Conservation (phyloP, 2,113 vertebrate species). For the Ailurus styani region DNA sequence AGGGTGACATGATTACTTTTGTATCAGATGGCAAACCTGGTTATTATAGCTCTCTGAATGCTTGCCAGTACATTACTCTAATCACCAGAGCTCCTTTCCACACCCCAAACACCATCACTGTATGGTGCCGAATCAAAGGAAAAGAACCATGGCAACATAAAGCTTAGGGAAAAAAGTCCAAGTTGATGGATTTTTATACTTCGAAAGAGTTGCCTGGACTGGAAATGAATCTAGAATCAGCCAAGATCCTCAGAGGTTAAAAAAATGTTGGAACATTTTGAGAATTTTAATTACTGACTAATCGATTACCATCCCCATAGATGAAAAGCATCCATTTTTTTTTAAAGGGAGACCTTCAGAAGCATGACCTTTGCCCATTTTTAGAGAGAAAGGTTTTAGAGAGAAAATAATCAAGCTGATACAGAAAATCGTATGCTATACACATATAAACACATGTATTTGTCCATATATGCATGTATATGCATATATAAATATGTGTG, state of each 20-base stretch:
- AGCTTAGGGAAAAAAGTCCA: background rate
- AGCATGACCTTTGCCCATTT: background rate
- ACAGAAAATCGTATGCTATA: background rate
- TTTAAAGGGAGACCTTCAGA: background rate
- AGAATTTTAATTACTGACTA: slow-evolving; percentile 7
- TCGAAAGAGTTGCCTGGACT: background rate
- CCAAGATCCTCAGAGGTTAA: background rate
- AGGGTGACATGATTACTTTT: background rate
- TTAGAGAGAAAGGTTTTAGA: background rate
- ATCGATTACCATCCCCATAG: background rate
- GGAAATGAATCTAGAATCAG: background rate
- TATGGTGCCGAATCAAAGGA: background rate
- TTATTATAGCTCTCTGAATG: background rate
- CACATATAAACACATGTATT: background rate
- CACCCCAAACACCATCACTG: background rate
- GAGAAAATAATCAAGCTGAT: background rate
- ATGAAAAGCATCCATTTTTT: background rate
- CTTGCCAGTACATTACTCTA: background rate
- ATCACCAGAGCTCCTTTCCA: background rate
- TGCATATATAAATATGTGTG: background rate
- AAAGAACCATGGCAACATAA: background rate
- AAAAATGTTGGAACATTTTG: background rate
- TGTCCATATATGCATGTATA: background rate
- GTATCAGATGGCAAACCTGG: background rate
- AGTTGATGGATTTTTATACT: background rate